Base-by-base conservation (phyloP, 2,797 vertebrate genomes). In the Xenopus petersii region DNA sequence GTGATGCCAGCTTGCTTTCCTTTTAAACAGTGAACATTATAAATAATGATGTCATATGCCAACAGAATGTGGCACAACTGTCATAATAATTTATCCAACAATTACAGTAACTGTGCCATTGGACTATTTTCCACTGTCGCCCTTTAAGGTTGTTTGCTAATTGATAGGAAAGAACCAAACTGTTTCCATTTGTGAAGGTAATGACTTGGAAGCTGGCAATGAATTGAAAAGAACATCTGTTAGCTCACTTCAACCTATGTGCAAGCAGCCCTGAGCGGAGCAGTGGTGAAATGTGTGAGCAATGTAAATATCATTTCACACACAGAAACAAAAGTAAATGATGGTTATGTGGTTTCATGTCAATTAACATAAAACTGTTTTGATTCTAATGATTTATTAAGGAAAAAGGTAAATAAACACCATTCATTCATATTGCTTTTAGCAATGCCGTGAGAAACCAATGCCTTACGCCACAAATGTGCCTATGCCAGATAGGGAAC, bases 321-420 rank as follows among this genome's bases (percentile, higher is more conserved):
- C 15, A 54, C 12, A 12, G 49, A 10, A 4, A 54, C 49, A 12
- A 54, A 56, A 62, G 21, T 33, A 33, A 48, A 42, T 56, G 30
- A 47, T 70, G 12, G 36, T 24, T 48, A 75, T 8, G 33, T 9
- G 49, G 21, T 70, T 63, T 70, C 42, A 75, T 64, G 66, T 59
- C 63, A 64, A 61, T 60, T 49, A 74, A 67, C 15, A 30, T 17
- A 51, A 66, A 66, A 48, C 59, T 26, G 12, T 51, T 70, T 17
- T 64, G 51, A 13, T 51, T 55, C 21, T 69, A 13, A 61, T 75
- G 36, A 64, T 64, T 70, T 75, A 69, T 70, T 56, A 67, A 55
- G 36, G 36, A 9, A 42, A 42, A 42, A 42, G 36, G 6, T 42
- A 42, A 42, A 42, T 42, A 42, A 42, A 42, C 36, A 42, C 36